Conservation (phyloP, 2,888 invertebrate genomes). For the Lumbricus terrestris region DNA sequence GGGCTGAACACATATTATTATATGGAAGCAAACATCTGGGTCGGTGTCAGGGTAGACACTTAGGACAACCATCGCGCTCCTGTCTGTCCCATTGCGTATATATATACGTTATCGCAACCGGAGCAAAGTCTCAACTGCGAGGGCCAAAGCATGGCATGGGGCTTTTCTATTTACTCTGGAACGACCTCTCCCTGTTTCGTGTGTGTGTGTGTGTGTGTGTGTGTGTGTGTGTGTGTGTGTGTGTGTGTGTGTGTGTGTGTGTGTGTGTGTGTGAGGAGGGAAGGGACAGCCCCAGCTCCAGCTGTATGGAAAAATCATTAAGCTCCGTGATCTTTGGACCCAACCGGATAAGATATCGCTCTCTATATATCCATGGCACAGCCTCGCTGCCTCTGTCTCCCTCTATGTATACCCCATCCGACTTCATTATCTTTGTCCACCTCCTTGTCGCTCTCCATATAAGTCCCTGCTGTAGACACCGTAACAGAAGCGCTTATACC, state of each 20-base stretch:
- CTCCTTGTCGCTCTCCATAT: not conserved
- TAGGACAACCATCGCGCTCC: not conserved
- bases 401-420: not conserved
- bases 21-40: not conserved
- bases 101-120: not conserved
- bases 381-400: not conserved
- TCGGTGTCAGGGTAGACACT: not conserved
- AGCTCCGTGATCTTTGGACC: not conserved
- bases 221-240: too few species aligned
- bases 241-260: too few species aligned
- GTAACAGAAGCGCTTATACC: too few species aligned
- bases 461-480: too few species aligned
- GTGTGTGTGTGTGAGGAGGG: not conserved
- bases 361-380: not conserved
- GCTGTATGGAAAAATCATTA: not conserved
- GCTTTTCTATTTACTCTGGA: not conserved
- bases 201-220: too few species aligned
- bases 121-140: not conserved
- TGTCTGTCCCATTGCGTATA: not conserved
- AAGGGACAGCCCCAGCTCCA: not conserved
- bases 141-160: not conserved
- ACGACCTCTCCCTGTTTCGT: not conserved
- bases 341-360: not conserved
- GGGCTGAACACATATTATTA: not conserved
- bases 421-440: not conserved